These are phyloP conservation scores for Drosophila pegasa DNA, from an alignment of 2,888 invertebrate species.

Conservation along the genomic window DNA sequence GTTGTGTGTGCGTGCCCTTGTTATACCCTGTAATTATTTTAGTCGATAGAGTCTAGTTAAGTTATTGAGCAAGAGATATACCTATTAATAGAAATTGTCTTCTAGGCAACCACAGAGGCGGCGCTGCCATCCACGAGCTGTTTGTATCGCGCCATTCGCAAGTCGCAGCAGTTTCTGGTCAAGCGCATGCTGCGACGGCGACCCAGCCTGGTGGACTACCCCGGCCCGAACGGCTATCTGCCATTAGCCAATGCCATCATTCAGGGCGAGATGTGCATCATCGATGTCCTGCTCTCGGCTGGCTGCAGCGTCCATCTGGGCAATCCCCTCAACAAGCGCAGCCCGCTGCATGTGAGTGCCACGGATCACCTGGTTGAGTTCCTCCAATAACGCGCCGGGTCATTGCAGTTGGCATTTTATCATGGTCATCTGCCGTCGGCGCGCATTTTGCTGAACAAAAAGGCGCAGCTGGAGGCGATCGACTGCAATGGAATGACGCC, in stretches of 20 bases:
- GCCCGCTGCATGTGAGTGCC: conserved; percentile 82
- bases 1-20: not conserved
- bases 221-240: conserved; percentile 82
- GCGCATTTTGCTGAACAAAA: conserved; percentile 83
- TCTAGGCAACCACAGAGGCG: conserved; percentile 79
- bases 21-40: not conserved
- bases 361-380: not conserved
- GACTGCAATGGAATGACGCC: conserved; percentile 83
- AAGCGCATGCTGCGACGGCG: conserved; percentile 82
- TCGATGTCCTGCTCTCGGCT: conserved; percentile 81
- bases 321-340: conserved; percentile 79
- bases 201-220: conserved; percentile 81
- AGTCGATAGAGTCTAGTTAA: no score
- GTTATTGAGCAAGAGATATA: not conserved
- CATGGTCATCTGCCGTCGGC: conserved; percentile 82
- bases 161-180: conserved; percentile 83
- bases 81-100: not conserved
- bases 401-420: conserved; percentile 82
- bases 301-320: conserved; percentile 82
- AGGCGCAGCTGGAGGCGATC: conserved; percentile 81
- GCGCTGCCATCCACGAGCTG: conserved; percentile 79
- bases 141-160: conserved; percentile 83
- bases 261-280: conserved; percentile 81
- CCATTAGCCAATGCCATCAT: conserved; percentile 84
- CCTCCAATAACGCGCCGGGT: not conserved